Evolutionary conservation across 2,888 invertebrate genomes (phyloP), one percentile per base, ranked within the genome.

Genomic region (Xiphydria camelus): DNA sequence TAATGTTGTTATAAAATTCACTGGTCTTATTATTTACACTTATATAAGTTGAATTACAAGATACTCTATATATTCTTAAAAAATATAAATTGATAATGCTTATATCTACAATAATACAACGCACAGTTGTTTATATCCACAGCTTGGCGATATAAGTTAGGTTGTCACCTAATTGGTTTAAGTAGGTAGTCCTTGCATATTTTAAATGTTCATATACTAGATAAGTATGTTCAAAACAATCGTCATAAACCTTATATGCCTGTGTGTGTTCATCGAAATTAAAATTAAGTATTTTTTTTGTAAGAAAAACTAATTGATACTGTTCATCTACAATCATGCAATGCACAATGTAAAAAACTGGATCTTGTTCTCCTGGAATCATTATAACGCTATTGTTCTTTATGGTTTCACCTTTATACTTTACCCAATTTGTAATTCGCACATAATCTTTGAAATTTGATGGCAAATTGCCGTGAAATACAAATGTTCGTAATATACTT

Each of bases 41-140:
- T n/a, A n/a, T n/a, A n/a, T n/a, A n/a, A n/a, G n/a, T n/a, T n/a
- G n/a, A n/a, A n/a, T n/a, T n/a, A n/a, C n/a, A n/a, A n/a, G n/a
- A n/a, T n/a, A n/a, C n/a, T n/a, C n/a, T n/a, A n/a, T n/a, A n/a
- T n/a, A n/a, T n/a, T n/a, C n/a, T n/a, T n/a, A n/a, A n/a, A n/a
- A n/a, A n/a, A n/a, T n/a, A n/a, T n/a, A n/a, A n/a, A n/a, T n/a
- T n/a, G n/a, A n/a, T n/a, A n/a, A n/a, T n/a, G n/a, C n/a, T n/a
- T n/a, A n/a, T n/a, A n/a, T n/a, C n/a, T n/a, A n/a, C n/a, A n/a
- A n/a, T n/a, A n/a, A n/a, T n/a, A n/a, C n/a, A n/a, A n/a, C n/a
- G n/a, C n/a, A n/a, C n/a, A n/a, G n/a, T n/a, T n/a, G n/a, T n/a
- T 35, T 20, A 35, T 14, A 35, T 20, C 35, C 35, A 35, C 19